These are phyloP conservation scores for Epizoanthus scotinus DNA, from an alignment of 92 coral and sea anemone genomes.

Conservation along the genomic window DNA sequence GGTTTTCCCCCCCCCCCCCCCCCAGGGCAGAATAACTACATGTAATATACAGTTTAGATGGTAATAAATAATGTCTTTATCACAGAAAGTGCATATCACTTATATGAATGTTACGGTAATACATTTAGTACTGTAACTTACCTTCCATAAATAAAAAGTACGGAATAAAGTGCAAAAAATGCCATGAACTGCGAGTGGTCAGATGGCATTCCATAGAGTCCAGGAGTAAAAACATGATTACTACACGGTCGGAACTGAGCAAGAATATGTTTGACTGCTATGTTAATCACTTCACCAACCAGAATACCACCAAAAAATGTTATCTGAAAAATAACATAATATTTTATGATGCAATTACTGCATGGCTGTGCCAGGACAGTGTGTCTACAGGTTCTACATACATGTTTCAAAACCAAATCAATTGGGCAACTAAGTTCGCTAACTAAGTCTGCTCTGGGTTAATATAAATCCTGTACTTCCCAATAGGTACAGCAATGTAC, in stretches of 20 bases:
- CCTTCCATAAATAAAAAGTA: constrained; percentile 95
- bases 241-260: constrained; percentile 92
- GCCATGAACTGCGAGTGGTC: constrained; percentile 97
- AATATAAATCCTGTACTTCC: too few relatives aligned
- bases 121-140: constrained; percentile 16
- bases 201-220: constrained; percentile 93
- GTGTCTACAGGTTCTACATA: too few relatives aligned
- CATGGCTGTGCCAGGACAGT: too few relatives aligned
- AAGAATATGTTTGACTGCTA: constrained; percentile 70
- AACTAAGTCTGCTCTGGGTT: too few relatives aligned
- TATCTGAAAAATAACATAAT: constrained; percentile 58
- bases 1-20: not conserved
- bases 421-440: too few relatives aligned
- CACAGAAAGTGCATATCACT: too few relatives aligned
- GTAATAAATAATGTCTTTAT: too few relatives aligned
- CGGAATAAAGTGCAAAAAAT: constrained; percentile 90
- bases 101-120: not conserved
- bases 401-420: too few relatives aligned
- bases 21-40: not conserved
- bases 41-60: too few relatives aligned
- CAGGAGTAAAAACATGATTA: constrained; percentile 70
- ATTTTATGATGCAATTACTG: too few relatives aligned
- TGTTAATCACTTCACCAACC: constrained; percentile 78
- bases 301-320: constrained; percentile 84
- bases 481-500: too few relatives aligned